Base-by-base conservation (phyloP, 2,888 invertebrate species). In the Leptinotarsa tumamoca region DNA sequence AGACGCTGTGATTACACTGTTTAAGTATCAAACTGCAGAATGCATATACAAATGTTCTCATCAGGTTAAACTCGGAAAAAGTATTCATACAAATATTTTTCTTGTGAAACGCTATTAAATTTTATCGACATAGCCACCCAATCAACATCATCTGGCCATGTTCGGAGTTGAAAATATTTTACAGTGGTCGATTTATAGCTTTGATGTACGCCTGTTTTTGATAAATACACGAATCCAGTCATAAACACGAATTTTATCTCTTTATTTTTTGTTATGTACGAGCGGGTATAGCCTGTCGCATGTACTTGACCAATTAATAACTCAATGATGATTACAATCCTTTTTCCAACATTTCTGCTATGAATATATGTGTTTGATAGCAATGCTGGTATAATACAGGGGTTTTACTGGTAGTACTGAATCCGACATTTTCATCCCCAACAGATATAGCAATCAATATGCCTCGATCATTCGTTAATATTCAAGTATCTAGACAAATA, bases 151-250 rank as follows among this genome's bases (percentile, higher is more conserved):
- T 18, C 63, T 63, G 63, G 27, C 63, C 10, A 3, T n/a, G 33
- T 63, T 63, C 33, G 1, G 3, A 63, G 18, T 63, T 63, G 63
- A 43, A 61, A 63, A 63, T 63, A 63, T 63, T 63, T 33, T 7
- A 63, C 43, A 43, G 63, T 18, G 63, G 43, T 63, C 43, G 63
- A 63, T 63, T 63, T 63, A 63, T 43, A 63, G 27, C 63, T 63
- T 63, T 63, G 63, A 63, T 63, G 63, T 63, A 63, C 63, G 63
- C 63, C 63, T 43, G 43, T 63, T 63, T 18, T 63, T 43, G 63
- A 63, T 63, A 63, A 63, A 63, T 63, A 43, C 63, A 63, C 63
- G n/a, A 43, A n/a, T 63, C n/a, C 63, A 63, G 63, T n/a, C 27
- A 43, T 27, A 43, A 43, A 63, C 63, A 63, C 15, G 33, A 17